phyloP scores from a whole-genome alignment of 2,888 invertebrate species.

The Leucoma salicis region DNA sequence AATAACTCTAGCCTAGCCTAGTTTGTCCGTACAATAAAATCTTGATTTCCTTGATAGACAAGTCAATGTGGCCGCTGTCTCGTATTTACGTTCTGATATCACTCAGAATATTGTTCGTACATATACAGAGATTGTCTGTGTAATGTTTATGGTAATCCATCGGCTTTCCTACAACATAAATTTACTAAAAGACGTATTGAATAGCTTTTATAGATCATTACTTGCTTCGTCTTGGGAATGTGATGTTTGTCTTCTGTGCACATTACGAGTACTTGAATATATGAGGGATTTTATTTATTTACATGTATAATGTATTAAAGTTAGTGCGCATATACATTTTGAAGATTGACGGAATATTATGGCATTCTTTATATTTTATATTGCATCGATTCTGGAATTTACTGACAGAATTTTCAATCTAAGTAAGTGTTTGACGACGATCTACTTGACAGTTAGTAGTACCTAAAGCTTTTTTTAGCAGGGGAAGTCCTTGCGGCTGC shows the following conservation, averaged over 20 bases:
- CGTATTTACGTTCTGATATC: conserved; percentile 28
- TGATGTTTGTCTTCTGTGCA: conserved; percentile 1
- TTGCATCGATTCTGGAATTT: no score
- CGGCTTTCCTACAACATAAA: conserved; percentile 28
- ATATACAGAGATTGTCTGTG: conserved; percentile 21
- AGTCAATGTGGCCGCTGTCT: conserved; percentile 22
- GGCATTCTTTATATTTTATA: no score
- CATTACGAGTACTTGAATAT: neutral
- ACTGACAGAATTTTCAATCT: no score
- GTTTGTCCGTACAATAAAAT: conserved; percentile 29
- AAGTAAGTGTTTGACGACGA: no score
- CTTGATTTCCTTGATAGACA: conserved; percentile 35
- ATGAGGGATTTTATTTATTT: no score
- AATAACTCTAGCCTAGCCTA: neutral
- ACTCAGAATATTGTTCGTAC: conserved; percentile 24
- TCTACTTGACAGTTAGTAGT: no score
- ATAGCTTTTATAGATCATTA: conserved; percentile 14
- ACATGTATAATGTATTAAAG: no score
- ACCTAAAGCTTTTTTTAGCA: no score
- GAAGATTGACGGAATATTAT: no score
- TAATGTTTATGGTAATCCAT: conserved; percentile 33
- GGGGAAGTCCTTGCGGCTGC: no score
- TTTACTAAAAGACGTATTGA: conserved; percentile 25
- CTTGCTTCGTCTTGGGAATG: conserved; percentile 7
- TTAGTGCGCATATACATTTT: no score